Evolutionary conservation across 2,113 vertebrate genomes (phyloP).

Genomic region (Xyrauchen texanus): DNA sequence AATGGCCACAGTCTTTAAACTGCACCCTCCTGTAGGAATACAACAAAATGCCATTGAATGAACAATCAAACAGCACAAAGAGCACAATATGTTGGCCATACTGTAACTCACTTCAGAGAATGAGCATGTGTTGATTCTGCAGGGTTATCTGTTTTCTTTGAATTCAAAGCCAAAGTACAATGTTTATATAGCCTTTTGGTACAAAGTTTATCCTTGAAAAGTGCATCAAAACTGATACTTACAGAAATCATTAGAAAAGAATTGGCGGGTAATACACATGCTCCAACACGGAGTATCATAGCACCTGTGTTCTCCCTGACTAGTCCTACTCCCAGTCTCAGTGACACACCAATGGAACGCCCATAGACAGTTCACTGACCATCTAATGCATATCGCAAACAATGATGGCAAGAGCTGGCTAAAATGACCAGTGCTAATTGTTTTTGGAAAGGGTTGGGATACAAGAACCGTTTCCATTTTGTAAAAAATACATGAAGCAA

Average conservation of each 20-base stretch:
- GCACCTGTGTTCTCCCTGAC: too few species aligned
- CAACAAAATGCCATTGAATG: not conserved
- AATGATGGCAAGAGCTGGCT: too few species aligned
- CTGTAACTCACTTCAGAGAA: not conserved
- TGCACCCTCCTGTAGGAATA: not conserved
- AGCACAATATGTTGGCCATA: slow-evolving; percentile 4
- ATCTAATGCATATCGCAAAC: too few species aligned
- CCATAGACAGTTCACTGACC: too few species aligned
- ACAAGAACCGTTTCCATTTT: too few species aligned
- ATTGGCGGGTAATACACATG: not conserved
- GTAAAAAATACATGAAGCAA: too few species aligned
- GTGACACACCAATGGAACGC: too few species aligned
- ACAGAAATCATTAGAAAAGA: not conserved
- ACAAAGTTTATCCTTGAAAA: not conserved
- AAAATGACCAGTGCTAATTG: too few species aligned
- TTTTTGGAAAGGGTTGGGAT: too few species aligned
- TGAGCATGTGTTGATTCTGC: not conserved
- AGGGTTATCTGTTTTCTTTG: not conserved
- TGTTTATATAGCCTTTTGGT: not conserved
- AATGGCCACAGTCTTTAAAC: slow-evolving; percentile 23
- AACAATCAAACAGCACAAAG: slow-evolving; percentile 6
- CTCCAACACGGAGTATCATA: not conserved
- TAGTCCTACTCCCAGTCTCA: too few species aligned
- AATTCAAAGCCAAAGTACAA: not conserved
- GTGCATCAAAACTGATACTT: not conserved